Conservation (phyloP, 2,797 vertebrate species). For the Brachyrhaphis roseni region DNA sequence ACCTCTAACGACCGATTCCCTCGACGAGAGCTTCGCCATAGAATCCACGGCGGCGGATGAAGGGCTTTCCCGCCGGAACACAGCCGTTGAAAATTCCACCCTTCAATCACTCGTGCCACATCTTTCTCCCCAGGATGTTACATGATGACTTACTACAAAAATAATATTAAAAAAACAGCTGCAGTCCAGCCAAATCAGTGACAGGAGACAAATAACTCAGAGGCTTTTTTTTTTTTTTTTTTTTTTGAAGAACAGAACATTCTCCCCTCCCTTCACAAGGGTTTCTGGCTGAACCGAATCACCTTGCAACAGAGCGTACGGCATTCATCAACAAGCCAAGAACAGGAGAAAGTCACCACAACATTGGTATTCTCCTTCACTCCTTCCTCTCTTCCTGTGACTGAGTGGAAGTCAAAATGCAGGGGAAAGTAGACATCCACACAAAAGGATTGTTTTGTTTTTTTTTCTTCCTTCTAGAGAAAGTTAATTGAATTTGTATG, state of each 20-base stretch:
- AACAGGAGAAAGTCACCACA: conserved; percentile 48
- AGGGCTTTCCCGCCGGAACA: conserved; percentile 49
- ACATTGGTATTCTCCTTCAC: conserved; percentile 40
- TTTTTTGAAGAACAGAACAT: conserved; percentile 37
- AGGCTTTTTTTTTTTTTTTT: conserved; percentile 32
- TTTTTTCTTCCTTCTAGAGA: conserved; percentile 44
- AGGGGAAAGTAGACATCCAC: conserved; percentile 61
- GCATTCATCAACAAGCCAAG: conserved; percentile 53
- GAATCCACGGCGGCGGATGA: conserved; percentile 67
- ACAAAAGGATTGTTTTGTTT: conserved; percentile 77
- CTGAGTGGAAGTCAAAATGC: conserved; percentile 60
- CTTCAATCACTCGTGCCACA: conserved; percentile 66
- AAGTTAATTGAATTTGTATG: conserved; percentile 88
- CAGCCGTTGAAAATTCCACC: conserved; percentile 57
- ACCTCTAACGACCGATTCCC: conserved; percentile 76
- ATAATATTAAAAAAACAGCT: conserved; percentile 14
- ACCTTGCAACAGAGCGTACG: conserved; percentile 51
- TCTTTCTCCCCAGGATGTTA: conserved; percentile 22
- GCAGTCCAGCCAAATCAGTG: conserved; percentile 42
- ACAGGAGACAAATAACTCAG: conserved; percentile 56
- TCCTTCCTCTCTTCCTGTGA: conserved; percentile 52
- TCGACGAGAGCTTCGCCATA: conserved; percentile 67
- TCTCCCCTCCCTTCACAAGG: conserved; percentile 24
- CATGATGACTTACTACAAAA: conserved; percentile 36
- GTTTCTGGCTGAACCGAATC: conserved; percentile 43